Evolutionary conservation across 2,888 invertebrate species (phyloP), one percentile per base, ranked within the genome.

Genomic region (Lathronympha strigana): DNA sequence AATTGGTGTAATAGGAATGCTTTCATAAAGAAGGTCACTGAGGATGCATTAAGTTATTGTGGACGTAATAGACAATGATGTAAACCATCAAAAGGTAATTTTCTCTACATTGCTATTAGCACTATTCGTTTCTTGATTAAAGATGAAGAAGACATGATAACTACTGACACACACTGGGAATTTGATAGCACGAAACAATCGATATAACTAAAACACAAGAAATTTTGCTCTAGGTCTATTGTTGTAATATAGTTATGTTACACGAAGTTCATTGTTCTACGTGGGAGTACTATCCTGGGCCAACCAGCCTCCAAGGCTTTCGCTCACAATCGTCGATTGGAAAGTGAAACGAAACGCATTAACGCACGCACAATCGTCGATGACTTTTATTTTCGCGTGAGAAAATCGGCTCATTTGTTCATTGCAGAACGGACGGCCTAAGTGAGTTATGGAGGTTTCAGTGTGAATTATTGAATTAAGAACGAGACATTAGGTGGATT

Each of bases 261-360:
- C 53, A 21, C 53, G n/a, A n/a, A 9, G n/a, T 38, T 36, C 23
- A 53, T 53, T 53, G 53, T 53, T 53, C 36, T 15, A 47, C 23
- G 47, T 47, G 47, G 47, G 47, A 47, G 40, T 45, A 21, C 54
- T 54, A 25, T 57, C 57, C 45, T 45, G 31, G n/a, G 4, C 28
- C 43, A 31, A 45, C 25, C 40, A 55, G 40, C 25, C n/a, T 25
- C 19, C 28, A 45, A 31, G 43, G 43, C 43, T 45, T 57, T 31
- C 57, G 28, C 31, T 43, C 31, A 45, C 31, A 45, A 57, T 31
- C 25, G 40, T 15, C 36, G 51, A 51, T 60, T 64, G 51, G 64
- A 64, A 64, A 64, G 64, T 64, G 64, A 64, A 64, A 63, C 63
- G 49, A 63, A 63, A 64, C 58, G 51, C 47, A 63, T 55, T 57